Conservation (phyloP, 2,797 vertebrate species). For the Hafferia zeledoni region DNA sequence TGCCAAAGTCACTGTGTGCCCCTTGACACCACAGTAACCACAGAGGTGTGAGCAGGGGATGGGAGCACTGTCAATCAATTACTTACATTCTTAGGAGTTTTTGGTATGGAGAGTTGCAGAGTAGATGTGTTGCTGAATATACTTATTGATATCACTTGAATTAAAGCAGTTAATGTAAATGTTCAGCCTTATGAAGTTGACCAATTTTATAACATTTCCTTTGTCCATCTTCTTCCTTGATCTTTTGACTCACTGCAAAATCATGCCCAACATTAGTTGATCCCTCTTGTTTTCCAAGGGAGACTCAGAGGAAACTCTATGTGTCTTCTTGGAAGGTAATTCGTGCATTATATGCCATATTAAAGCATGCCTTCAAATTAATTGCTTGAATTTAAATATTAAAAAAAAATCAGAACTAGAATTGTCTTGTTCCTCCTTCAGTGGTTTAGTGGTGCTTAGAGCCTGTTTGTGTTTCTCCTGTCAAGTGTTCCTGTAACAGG, state of each 20-base stretch:
- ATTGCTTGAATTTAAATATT: constrained; percentile 15
- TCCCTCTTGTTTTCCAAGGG: neutral
- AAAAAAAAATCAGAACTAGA: neutral
- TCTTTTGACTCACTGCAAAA: neutral
- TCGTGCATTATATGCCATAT: neutral
- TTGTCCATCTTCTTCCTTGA: neutral
- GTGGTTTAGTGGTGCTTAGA: neutral
- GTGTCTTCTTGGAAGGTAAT: neutral
- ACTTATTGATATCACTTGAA: neutral
- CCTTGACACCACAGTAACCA: neutral
- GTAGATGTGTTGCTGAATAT: neutral
- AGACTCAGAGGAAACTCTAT: neutral
- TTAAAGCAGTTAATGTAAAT: neutral
- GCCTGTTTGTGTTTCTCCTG: neutral
- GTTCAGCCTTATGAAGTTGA: neutral
- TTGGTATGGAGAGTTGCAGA: neutral
- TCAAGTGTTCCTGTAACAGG: neutral
- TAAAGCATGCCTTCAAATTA: neutral
- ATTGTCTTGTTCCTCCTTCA: neutral
- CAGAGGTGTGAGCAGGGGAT: fast-evolving
- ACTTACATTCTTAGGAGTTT: neutral
- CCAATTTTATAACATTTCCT: neutral
- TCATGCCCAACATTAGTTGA: neutral
- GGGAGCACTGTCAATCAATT: neutral
- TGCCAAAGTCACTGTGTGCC: neutral